Evolutionary conservation across 2,113 vertebrate species (phyloP).

Genomic region (Zootoca vivipara): DNA sequence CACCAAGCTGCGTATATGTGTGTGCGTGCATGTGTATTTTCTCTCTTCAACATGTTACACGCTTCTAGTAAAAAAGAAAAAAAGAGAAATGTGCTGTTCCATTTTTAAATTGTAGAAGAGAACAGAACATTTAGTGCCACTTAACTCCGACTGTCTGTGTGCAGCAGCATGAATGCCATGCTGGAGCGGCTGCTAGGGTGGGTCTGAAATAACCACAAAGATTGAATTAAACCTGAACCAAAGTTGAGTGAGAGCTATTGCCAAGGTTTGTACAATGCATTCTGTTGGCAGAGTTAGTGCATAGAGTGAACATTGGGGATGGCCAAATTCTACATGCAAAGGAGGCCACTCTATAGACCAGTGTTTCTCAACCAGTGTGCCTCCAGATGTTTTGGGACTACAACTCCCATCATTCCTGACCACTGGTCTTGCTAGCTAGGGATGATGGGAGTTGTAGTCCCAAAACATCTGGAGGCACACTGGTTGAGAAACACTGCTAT

Average conservation of each 20-base stretch:
- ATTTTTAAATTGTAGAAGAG: conserved; percentile 51
- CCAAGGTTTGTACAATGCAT: not conserved
- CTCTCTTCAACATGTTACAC: conserved; percentile 23
- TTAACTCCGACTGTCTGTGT: not conserved
- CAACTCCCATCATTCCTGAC: no score
- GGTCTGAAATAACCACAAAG: not conserved
- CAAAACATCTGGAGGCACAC: no score
- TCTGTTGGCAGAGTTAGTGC: not conserved
- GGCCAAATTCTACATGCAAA: no score
- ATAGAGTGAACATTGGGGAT: not conserved
- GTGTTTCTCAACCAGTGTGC: no score
- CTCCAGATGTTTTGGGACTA: no score
- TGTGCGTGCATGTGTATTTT: not conserved
- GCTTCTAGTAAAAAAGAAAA: conserved; percentile 21
- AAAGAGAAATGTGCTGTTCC: not conserved
- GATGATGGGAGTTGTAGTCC: no score
- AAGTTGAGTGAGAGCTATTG: not conserved
- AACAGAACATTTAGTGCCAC: conserved; percentile 38
- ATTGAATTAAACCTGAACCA: not conserved
- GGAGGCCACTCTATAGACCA: not conserved
- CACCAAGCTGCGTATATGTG: conserved; percentile 10
- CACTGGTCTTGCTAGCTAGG: no score
- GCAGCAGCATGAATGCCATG: not conserved
- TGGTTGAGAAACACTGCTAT: no score
- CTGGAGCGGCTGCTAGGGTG: not conserved